Base-by-base conservation (phyloP, 2,113 vertebrate genomes). In the Calypte anna region DNA sequence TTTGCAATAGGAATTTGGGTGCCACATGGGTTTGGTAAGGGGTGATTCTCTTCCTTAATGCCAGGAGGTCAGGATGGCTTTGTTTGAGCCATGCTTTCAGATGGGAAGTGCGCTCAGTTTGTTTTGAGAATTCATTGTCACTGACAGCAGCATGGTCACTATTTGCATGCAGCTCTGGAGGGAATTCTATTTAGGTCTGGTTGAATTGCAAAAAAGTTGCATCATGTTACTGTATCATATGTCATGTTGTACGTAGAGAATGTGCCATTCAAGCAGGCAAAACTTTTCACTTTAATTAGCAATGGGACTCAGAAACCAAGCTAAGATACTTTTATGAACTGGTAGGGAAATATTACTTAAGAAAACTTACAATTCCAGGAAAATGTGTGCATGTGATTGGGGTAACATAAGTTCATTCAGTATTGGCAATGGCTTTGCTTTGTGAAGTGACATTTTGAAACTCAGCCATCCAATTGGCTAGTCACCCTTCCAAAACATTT, bases 311-410 rank as follows among this genome's bases (percentile, higher is more conserved):
- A 96, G 80, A 93, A 93, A 66, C 54, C 66, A 82, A 0, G 9
- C 59, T 72, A 85, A 59, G 74, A 89, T 66, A 74, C 50, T 96
- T 86, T 88, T 67, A 48, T 90, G 69, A 91, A 89, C 77, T 66
- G 67, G 55, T 84, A 74, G 83, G 43, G 90, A 93, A 94, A 91
- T 88, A 87, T 92, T 89, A 96, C 90, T 93, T 85, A 79, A 94
- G 91, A 96, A 94, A 95, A 96, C 91, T 16, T 86, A 85, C 94
- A 89, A 40, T 97, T 97, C 95, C 95, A 97, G 94, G 91, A 97
- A 96, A 79, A 83, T 74, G 89, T 91, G 77, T 85, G 67, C 64
- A 63, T 77, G 88, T 79, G 95, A 75, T 36, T 66, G 46, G 66
- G 94, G 84, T 96, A 95, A 94, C 92, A 75, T 91, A 82, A 93